Base-by-base conservation (phyloP, 1,140 invertebrate genomes). In the Palaemon carinicauda region DNA sequence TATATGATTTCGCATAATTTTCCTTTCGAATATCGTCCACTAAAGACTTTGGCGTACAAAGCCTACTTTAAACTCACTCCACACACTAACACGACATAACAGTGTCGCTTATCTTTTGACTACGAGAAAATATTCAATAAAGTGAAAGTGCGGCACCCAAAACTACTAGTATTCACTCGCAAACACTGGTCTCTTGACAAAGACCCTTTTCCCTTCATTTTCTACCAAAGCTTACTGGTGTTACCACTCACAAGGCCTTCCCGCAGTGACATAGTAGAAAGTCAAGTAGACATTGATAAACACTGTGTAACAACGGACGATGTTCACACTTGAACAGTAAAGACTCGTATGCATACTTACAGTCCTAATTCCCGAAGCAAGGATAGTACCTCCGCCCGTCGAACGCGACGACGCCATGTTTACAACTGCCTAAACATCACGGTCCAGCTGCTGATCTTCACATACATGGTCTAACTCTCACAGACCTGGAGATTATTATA, bases 381-480 rank as follows among this genome's bases (percentile, higher is more conserved):
- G 80, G 65, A 82, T 52, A 27, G 80, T 82, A 14, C 80, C 80
- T 12, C 80, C 80, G 80, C 80, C 80, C 52, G 80, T 82, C 80
- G 80, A 82, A 73, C 80, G 80, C 21, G 41, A 41, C 29, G 80
- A 82, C 80, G 80, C 80, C 80, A 82, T 82, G 80, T 82, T 82
- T 74, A 73, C 80, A 24, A 82, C 80, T 82, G 65, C 24, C 78
- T 80, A 65, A 80, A 53, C 31, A 33, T 80, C 78, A 82, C 80
- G 80, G 12, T n/a, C 41, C 24, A 27, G 65, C 50, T 29, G 65
- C 53, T 3, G 17, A 15, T 33, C 51, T 33, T 33, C 14, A 9
- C 53, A 29, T 4, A 21, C 24, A 29, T 5, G 12, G 10, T 12
- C 77, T 80, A 17, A 56, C 14, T 80, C 77, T 60, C 77, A 80